Evolutionary conservation across 2,797 vertebrate species (phyloP), one percentile per base, ranked within the genome.

Genomic region (Sebastes cheni): DNA sequence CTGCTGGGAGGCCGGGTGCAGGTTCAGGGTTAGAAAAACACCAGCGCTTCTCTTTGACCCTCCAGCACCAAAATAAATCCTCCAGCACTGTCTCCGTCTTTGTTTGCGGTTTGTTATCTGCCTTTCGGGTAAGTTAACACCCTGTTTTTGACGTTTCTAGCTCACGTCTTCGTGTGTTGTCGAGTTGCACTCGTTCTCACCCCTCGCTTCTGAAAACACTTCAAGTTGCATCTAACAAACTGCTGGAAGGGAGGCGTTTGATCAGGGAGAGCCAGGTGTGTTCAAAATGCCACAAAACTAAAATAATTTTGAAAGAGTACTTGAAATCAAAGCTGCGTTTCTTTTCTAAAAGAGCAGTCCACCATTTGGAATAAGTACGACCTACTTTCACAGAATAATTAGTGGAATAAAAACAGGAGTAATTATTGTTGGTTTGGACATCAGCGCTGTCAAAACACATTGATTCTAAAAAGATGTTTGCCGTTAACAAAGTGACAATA

Each of bases 131-230:
- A 12, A 42, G 64, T 61, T 56, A 25, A 75, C 6, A 25, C 16
- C 14, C 30, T 55, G 50, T 32, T 77, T 69, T 68, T 75, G 80
- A 88, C 74, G 3, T 81, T 78, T 87, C 58, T 72, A 62, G 78
- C 56, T 77, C 65, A 60, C 4, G 50, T 58, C 16, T 72, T 56
- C 16, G 29, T 54, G 46, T 20, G 16, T 25, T 10, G 67, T 59
- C 56, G 61, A 64, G 22, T 46, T 46, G 68, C 50, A 55, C 87
- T 77, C 60, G 1, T 22, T n/a, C 50, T 78, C 61, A 80, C 74
- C 81, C 22, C 10, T 42, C 2, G 3, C 30, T 18, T 67, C 60
- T 65, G 34, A 76, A 70, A 72, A 77, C 72, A 23, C 65, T 72
- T 77, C 60, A 52, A 30, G 39, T 46, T 1, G 0, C 65, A 0